Conservation (phyloP, 2,113 vertebrate genomes). For the Microcebus lehilahytsara region DNA sequence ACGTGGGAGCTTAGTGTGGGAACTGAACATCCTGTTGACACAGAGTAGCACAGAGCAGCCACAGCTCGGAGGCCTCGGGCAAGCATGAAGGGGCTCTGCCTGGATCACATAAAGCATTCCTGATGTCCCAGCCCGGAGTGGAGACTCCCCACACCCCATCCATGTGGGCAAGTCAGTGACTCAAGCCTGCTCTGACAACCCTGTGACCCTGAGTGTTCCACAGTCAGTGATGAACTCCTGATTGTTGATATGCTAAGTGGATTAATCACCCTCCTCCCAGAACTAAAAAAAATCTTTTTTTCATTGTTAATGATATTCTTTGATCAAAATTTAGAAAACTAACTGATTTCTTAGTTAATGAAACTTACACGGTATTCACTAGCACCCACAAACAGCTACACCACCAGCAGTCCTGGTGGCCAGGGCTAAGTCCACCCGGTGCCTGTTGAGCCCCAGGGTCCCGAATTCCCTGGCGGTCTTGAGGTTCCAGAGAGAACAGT, state of each 20-base stretch:
- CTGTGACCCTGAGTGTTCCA: rapidly evolving
- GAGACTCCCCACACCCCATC: too few relatives aligned
- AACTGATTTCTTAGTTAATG: neutral
- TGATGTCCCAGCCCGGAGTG: too few relatives aligned
- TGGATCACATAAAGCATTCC: too few relatives aligned
- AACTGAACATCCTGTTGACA: neutral
- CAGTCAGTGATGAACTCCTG: too few relatives aligned
- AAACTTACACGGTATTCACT: rapidly evolving
- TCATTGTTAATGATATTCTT: neutral
- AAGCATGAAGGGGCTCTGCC: too few relatives aligned
- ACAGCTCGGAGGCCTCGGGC: neutral
- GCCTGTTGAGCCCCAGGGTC: too few relatives aligned
- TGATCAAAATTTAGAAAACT: neutral
- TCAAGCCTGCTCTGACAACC: neutral
- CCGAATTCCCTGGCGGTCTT: neutral
- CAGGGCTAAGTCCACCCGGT: too few relatives aligned
- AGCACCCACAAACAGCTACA: neutral
- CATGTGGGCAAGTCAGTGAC: too few relatives aligned
- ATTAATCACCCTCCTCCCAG: rapidly evolving
- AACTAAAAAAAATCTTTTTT: neutral
- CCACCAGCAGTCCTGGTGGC: neutral
- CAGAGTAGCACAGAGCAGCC: neutral
- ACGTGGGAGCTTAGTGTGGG: neutral
- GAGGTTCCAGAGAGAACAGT: neutral
- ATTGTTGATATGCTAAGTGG: rapidly evolving